A percentile compares a stretch with the other conserved stretches of the same genome.
Conservation (phyloP, 1,140 invertebrate genomes). For the Drosophila tristis region DNA sequence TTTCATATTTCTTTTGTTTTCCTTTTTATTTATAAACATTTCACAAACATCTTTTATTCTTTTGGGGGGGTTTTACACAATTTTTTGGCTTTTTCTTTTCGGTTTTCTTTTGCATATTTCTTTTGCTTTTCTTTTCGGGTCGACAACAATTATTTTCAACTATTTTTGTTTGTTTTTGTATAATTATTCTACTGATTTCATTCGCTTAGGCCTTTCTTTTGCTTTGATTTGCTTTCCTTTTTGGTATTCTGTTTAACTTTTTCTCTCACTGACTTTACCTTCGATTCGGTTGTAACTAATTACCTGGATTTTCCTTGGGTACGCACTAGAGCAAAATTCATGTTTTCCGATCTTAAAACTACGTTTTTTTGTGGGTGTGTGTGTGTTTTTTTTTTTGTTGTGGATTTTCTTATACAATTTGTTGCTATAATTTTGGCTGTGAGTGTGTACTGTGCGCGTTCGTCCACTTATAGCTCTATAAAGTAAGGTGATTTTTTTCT, state of each 20-base stretch:
- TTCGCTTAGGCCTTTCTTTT: slow-evolving; percentile 18
- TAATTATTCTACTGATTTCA: slow-evolving; percentile 72
- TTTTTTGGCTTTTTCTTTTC: slow-evolving; percentile 52
- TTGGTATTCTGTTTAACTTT: slow-evolving; percentile 40
- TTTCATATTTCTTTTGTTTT: slow-evolving; percentile 49
- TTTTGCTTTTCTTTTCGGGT: slow-evolving; percentile 39
- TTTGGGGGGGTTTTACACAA: slow-evolving; percentile 65
- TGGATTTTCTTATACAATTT: slow-evolving; percentile 19
- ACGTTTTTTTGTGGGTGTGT: slow-evolving; percentile 18
- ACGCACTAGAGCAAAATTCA: slow-evolving; percentile 53
- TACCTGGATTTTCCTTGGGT: slow-evolving; percentile 29
- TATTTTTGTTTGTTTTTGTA: slow-evolving; percentile 60
- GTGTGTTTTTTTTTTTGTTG: not conserved
- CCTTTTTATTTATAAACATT: slow-evolving; percentile 78
- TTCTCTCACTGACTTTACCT: slow-evolving; percentile 24
- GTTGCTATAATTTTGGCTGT: slow-evolving; percentile 14
- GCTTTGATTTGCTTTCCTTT: no score
- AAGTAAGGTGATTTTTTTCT: slow-evolving; percentile 74
- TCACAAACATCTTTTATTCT: slow-evolving; percentile 70
- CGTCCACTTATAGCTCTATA: slow-evolving; percentile 73
- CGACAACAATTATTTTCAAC: slow-evolving; percentile 81
- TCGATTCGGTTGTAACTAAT: slow-evolving; percentile 23
- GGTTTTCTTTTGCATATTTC: slow-evolving; percentile 31
- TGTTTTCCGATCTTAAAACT: slow-evolving; percentile 46
- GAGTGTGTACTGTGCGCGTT: slow-evolving; percentile 18